phyloP scores from a whole-genome alignment of 2,113 vertebrate species.

The Cephalopholis sonnerati region DNA sequence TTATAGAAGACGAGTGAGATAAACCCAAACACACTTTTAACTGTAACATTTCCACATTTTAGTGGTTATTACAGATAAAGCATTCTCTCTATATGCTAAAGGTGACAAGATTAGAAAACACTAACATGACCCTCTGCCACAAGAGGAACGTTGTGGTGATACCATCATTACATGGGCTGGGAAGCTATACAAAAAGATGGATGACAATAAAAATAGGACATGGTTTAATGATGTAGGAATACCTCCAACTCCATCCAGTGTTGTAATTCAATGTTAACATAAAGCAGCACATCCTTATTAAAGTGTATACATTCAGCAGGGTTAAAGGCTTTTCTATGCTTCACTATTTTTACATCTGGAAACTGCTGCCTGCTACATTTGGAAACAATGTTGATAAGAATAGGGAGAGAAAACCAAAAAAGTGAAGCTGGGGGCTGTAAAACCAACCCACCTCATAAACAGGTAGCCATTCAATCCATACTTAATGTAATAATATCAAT shows the following conservation, averaged over 20 bases:
- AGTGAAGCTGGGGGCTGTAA: neutral
- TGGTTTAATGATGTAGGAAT: neutral
- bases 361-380: constrained; percentile 3
- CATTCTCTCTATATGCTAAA: neutral
- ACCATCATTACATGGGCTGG: neutral
- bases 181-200: neutral
- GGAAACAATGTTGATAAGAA: neutral
- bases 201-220: neutral
- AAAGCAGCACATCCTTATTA: neutral
- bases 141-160: constrained; percentile 4
- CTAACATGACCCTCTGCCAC: neutral
- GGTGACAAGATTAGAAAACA: constrained; percentile 10
- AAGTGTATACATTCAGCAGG: neutral
- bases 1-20: constrained; percentile 24
- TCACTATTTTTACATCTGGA: neutral
- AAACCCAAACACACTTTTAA: constrained; percentile 34
- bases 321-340: neutral
- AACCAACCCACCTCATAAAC: neutral
- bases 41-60: constrained; percentile 20
- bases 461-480: neutral
- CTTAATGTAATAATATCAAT: too few species aligned
- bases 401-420: neutral
- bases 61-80: constrained; percentile 24
- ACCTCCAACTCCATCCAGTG: neutral
- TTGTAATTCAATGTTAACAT: neutral